These are phyloP conservation scores for Dendronephthya gigantea DNA, from an alignment of 64 coral and sea anemone genomes.

Conservation along the genomic window DNA sequence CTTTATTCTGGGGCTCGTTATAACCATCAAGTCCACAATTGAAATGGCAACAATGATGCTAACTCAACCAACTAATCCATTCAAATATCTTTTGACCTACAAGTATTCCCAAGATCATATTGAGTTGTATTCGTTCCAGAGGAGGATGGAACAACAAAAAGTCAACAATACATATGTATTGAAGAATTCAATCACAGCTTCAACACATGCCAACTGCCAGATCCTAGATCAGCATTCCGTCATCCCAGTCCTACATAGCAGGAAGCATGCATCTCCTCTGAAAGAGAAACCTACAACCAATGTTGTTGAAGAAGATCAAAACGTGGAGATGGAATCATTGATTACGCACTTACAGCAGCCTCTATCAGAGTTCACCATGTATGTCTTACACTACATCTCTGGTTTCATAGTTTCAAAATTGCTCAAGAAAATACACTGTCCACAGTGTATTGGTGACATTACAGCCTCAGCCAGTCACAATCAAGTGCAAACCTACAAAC, in stretches of 20 bases:
- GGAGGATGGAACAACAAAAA: too few species aligned
- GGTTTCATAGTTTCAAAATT: not conserved
- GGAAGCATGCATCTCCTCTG: constrained; percentile 4
- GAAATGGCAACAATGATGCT: too few species aligned
- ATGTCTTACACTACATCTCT: not conserved
- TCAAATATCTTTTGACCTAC: not conserved
- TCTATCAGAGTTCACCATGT: not conserved
- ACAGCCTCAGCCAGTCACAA: not conserved
- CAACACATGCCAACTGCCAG: too few species aligned
- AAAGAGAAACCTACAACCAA: not conserved
- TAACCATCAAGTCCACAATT: too few species aligned
- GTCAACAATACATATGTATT: not conserved
- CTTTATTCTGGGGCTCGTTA: too few species aligned
- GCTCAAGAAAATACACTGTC: not conserved
- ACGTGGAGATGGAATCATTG: not conserved
- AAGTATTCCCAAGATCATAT: not conserved
- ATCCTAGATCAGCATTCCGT: constrained; percentile 11
- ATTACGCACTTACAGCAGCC: not conserved
- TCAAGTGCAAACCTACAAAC: not conserved
- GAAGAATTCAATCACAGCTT: constrained; percentile 15
- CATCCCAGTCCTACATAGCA: not conserved
- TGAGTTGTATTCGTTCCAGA: not conserved
- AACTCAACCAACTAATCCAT: not conserved
- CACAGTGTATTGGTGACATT: not conserved
- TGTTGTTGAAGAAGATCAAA: not conserved